phyloP scores from a whole-genome alignment of 2,888 invertebrate species.

The Saturnia japonica region DNA sequence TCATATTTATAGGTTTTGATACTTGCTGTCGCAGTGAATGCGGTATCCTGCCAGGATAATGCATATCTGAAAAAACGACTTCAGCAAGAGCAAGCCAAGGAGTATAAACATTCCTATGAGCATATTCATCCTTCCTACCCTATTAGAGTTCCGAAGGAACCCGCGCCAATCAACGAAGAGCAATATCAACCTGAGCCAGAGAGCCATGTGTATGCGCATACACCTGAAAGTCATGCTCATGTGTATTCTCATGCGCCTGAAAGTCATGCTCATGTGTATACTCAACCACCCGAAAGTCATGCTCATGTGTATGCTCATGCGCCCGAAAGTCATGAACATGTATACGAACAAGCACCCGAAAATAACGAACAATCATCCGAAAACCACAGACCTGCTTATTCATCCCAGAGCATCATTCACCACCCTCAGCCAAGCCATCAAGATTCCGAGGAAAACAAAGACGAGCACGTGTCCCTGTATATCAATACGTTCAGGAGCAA shows the following conservation, averaged over 20 bases:
- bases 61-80: conserved; percentile 50
- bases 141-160: conserved; percentile 47
- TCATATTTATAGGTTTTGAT: conserved; percentile 58
- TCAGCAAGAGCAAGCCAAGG: conserved; percentile 51
- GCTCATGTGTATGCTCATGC: conserved; percentile 23
- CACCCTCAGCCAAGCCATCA: conserved; percentile 49
- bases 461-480: conserved; percentile 55
- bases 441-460: conserved; percentile 50
- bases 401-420: conserved; percentile 57
- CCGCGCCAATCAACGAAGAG: conserved; percentile 51
- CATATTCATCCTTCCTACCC: conserved; percentile 34
- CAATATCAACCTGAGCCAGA: conserved; percentile 35
- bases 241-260: conserved; percentile 23
- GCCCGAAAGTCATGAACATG: conserved; percentile 25
- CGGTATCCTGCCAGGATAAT: conserved; percentile 53
- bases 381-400: conserved; percentile 47
- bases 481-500: conserved; percentile 50
- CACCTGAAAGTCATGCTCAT: conserved; percentile 17
- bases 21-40: conserved; percentile 47
- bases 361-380: conserved; percentile 32
- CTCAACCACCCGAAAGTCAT: conserved; percentile 19
- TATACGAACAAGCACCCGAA: conserved; percentile 19
- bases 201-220: conserved; percentile 11
- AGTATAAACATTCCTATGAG: conserved; percentile 52
- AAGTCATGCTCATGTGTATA: conserved; percentile 24